Conservation (phyloP, 2,888 invertebrate genomes). For the Papilio elwesi region DNA sequence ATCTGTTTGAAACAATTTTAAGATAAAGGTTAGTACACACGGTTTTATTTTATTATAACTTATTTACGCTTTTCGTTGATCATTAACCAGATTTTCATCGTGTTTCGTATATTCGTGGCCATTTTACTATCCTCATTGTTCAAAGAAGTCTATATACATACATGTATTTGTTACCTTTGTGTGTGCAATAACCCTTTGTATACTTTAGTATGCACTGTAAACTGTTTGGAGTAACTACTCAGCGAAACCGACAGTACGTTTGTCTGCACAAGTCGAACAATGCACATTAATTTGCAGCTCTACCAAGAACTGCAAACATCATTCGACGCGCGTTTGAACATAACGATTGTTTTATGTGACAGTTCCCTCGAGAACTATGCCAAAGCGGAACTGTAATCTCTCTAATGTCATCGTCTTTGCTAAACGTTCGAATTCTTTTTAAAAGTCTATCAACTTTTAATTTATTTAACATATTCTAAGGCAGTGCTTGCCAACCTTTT, state of each 20-base stretch:
- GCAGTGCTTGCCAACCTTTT: too few relatives aligned
- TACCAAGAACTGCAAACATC: slow-evolving; percentile 32
- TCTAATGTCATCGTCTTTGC: neutral
- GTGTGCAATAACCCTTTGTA: neutral
- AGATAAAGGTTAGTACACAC: too few relatives aligned
- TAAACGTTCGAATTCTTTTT: neutral
- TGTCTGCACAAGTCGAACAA: slow-evolving; percentile 17
- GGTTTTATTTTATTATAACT: too few relatives aligned
- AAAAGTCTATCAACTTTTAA: neutral
- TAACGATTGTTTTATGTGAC: slow-evolving; percentile 21
- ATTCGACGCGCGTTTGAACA: slow-evolving; percentile 17
- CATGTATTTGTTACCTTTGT: neutral
- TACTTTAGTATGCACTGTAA: slow-evolving; percentile 5
- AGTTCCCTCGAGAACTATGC: slow-evolving; percentile 1
- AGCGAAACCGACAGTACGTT: neutral
- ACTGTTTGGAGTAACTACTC: neutral
- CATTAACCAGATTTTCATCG: too few relatives aligned
- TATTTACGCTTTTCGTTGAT: too few relatives aligned
- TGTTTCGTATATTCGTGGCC: neutral
- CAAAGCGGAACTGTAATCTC: neutral
- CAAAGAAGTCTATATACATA: neutral
- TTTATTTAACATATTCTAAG: too few relatives aligned
- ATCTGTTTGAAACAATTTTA: too few relatives aligned
- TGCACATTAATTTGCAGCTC: slow-evolving; percentile 27
- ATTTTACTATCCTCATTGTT: neutral